Base-by-base conservation (phyloP, 2,797 vertebrate species). In the Dryobates pubescens region DNA sequence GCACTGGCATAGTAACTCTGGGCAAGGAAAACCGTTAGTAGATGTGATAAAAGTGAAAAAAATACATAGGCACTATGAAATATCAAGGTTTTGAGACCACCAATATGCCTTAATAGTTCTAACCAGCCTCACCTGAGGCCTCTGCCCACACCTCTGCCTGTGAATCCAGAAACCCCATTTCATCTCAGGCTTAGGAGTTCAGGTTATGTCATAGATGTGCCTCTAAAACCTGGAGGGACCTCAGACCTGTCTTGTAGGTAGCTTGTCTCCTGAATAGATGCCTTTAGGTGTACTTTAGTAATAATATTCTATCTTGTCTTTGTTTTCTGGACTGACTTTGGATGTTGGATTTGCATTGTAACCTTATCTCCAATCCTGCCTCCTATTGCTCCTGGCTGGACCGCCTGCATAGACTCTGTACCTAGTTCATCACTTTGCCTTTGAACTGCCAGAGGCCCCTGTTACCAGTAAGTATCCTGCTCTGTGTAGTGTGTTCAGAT, bases 141-240 rank as follows among this genome's bases (percentile, higher is more conserved):
- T 63, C 58, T 74, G 15, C 41, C 17, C 17, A 5, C 8, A 57
- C 2, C 4, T 0, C 4, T 70, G 23, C 19, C 19, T 18, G 4
- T 27, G 24, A 53, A 54, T 18, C 8, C 10, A 38, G 27, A 74
- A 77, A 10, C 12, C 3, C 4, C 10, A 13, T 22, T 69, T 91
- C 12, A 58, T 13, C 20, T 75, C 2, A 17, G n/a, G 18, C 13
- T 69, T 53, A 38, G 34, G 18, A 32, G 2, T 65, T 29, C 10
- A 30, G 15, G 18, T 15, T n/a, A 24, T 54, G 12, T 16, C 38
- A 5, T 20, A 57, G 19, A 3, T 85, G 18, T 80, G 24, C 19
- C 4, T 57, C 7, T 85, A 8, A 30, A 8, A 47, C 16, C n/a
- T 29, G 26, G 36, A 73, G 64, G 64, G 29, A 36, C 30, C 6